Percentiles rank a stretch among this genome's conserved stretches.
Evolutionary conservation across 2,888 invertebrate species (phyloP).

Genomic region (Oxytorus armatus): DNA sequence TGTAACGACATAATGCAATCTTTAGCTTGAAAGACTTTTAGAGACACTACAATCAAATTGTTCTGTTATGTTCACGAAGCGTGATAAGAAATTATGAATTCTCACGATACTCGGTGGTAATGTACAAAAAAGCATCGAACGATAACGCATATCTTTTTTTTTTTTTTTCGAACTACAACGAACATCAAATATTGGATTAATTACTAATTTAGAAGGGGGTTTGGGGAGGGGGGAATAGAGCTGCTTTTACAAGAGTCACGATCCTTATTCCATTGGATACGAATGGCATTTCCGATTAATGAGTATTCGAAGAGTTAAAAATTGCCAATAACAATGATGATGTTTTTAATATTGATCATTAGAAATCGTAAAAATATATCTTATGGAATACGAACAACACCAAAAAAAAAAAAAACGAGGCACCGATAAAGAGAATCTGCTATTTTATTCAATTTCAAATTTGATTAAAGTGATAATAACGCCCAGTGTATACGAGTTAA

Average conservation of each 20-base stretch:
- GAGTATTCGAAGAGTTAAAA: slow-evolving; percentile 15
- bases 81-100: slow-evolving; percentile 9
- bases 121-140: slow-evolving; percentile 42
- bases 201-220: slow-evolving; percentile 18
- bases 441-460: slow-evolving; percentile 15
- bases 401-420: background rate
- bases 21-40: background rate
- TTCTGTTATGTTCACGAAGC: slow-evolving; percentile 3
- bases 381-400: background rate
- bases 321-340: background rate
- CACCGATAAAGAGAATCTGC: background rate
- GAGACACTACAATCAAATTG: slow-evolving; percentile 46
- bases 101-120: slow-evolving; percentile 23
- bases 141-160: slow-evolving; percentile 45
- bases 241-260: slow-evolving; percentile 36
- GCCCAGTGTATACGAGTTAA: no score
- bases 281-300: slow-evolving; percentile 23
- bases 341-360: background rate
- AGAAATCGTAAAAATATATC: background rate
- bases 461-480: background rate
- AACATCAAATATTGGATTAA: slow-evolving; percentile 8
- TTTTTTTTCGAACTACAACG: slow-evolving; percentile 23
- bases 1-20: slow-evolving; percentile 9
- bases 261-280: slow-evolving; percentile 53
- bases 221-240: background rate